Base-by-base conservation (phyloP, 2,797 vertebrate species). In the Aldrovandia affinis region DNA sequence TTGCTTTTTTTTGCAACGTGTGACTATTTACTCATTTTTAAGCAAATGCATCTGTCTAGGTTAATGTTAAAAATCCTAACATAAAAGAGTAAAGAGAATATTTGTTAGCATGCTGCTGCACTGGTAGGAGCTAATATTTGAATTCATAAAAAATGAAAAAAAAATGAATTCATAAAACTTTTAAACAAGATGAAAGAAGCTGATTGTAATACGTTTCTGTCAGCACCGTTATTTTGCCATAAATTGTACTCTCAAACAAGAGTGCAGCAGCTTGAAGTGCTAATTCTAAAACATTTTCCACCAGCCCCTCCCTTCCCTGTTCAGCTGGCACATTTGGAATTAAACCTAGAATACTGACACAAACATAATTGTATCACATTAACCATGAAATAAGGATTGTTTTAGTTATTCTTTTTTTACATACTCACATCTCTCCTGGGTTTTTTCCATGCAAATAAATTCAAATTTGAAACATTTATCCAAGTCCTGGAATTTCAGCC, bases 361-460 rank as follows among this genome's bases (percentile, higher is more conserved):
- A 77, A 77, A 20, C 22, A 70, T 39, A 39, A 70, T 22, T n/a
- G 39, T n/a, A 47, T 77, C 73, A 77, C 1, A 44, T 47, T 77
- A 47, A 77, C 22, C 42, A 77, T 25, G 42, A 77, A 77, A 77
- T 22, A 47, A 47, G 73, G 20, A 39, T 73, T 39, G 12, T 14
- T 68, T 18, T 12, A 44, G 7, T 25, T 2, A 10, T 20, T 47
- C 8, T 10, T 47, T 73, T 73, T 77, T n/a, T 44, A 44, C 22
- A 20, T n/a, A 42, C 36, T 75, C 7, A 75, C 36, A 75, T 44
- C 70, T 75, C 70, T 77, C 39, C 42, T 47, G 73, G 73, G 73
- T 42, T n/a, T 7, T 77, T 77, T 77, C 73, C 73, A 47, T 44
- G 73, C 36, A 75, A 75, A 75, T 77, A 77, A 77, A 77, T 77